Evolutionary conservation across 2,113 vertebrate species (phyloP), one percentile per base, ranked within the genome.

Genomic region (Tachysurus fulvidraco): DNA sequence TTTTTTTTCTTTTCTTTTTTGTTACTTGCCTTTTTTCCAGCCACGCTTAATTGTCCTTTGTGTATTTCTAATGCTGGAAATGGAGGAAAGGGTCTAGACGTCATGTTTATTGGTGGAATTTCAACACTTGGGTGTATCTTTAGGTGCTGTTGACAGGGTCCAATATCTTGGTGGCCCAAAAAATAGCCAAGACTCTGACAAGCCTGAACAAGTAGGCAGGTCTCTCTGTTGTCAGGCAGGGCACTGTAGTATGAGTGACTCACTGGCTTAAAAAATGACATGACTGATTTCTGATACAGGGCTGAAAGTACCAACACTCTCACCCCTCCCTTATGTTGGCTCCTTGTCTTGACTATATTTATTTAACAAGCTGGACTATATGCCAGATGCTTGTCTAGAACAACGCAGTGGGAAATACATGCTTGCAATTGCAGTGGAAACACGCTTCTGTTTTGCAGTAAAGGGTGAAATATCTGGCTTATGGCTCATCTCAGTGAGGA

Each of bases 141-240:
- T 91, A 87, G 90, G 93, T 57, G 83, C 74, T 90, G 88, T 87
- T 90, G 87, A 87, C 71, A 65, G 88, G 85, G 73, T 87, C 67
- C 85, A 83, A 83, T 87, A 81, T 85, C 86, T 64, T 76, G 65
- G 57, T 84, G 83, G 81, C 57, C 71, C 57, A 88, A 94, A 93
- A 90, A 67, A 91, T 89, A 91, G 92, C 90, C 90, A 93, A 92
- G 91, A 93, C 93, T 93, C 90, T 60, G 57, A 78, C 89, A 85
- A 84, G 89, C 67, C 74, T 83, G 60, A 79, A 88, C 89, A 90
- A 85, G 87, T 83, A 28, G n/a, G 57, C 55, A 10, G 23, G 64
- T 87, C 85, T 50, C n/a, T 3, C 90, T 88, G 87, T 90, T 87
- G 65, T 76, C 82, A 46, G 85, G 80, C 87, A 84, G 79, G 87